Base-by-base conservation (phyloP, 2,113 vertebrate genomes). In the Donacobius atricapilla region DNA sequence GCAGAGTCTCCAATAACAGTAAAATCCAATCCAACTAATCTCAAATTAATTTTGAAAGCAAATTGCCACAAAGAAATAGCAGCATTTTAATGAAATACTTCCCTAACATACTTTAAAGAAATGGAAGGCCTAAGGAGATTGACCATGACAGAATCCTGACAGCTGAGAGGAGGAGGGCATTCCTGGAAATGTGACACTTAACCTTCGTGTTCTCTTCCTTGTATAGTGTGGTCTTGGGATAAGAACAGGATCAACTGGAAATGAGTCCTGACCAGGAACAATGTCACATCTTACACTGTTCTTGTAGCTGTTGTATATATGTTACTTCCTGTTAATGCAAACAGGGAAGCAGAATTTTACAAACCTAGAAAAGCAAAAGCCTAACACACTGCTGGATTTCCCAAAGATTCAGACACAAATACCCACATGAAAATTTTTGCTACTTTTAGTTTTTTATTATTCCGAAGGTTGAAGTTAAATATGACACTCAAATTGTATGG, bases 91-190 rank as follows among this genome's bases (percentile, higher is more conserved):
- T 54, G 1, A 68, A 89, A 89, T 70, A n/a, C 4, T 93, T 93
- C n/a, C 64, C 37, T 70, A 54, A 58, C 56, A 63, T 11, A 54
- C 25, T 71, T 90, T 71, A 78, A 92, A 82, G 56, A 54, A 16
- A 53, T 44, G 15, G 48, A 81, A 68, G n/a, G n/a, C 37, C 48
- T 37, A 65, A 65, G 30, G 33, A 96, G 57, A 91, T 37, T 90
- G 90, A 91, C 48, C 60, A 51, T 37, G 40, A 93, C 78, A 87
- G 78, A 87, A 56, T 11, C 61, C 4, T 0, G 0, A 75, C 87
- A 96, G 87, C 92, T 95, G 95, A 87, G 66, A 83, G 50, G 48
- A 85, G 79, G 18, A 87, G 10, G 39, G 28, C 51, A 83, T 87
- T 91, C 93, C 87, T 84, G 39, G 39, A 47, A 81, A 83, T 53